Base-by-base conservation (phyloP, 2,797 vertebrate genomes). In the Muscicapa comitata region DNA sequence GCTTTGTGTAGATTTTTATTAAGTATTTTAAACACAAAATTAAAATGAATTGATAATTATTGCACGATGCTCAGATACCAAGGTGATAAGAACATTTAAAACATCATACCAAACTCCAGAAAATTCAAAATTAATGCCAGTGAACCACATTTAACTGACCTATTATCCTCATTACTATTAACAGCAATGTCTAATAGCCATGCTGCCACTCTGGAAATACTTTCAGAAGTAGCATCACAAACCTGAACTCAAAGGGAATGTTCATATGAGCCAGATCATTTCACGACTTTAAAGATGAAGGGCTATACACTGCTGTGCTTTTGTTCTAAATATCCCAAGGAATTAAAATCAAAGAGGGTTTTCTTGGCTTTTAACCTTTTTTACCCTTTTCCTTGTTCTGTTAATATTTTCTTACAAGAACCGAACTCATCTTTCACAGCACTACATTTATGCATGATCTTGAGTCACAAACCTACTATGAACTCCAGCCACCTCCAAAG, bases 1-100 rank as follows among this genome's bases (percentile, higher is more conserved):
- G 40, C 75, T 95, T 95, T 93, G 95, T 96, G 54, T 70, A 77
- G 61, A 54, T 86, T 83, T 93, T 74, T 76, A 77, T 87, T n/a
- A 66, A 80, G 28, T 47, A 76, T 57, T 74, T 94, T 80, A 33
- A 76, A 86, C 19, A 68, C 2, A n/a, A 82, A 86, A 91, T 67
- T 79, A 72, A 86, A 96, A 78, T 53, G 37, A 94, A 89, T 48
- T 65, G 2, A 43, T 65, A 80, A 65, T 51, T 79, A 31, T 83
- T 61, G 31, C 35, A 71, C 0, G 0, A 40, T 74, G 25, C 9
- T 83, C 26, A 59, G 54, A 95, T 70, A 88, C 7, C 28, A 76
- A 40, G 3, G 18, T 77, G 47, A 26, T 35, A 92, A 62, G 42
- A 55, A 35, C 7, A 18, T 70, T 68, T 90, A 48, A 84, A 94